These are phyloP conservation scores for Epinephelus coioides DNA, from an alignment of 2,797 vertebrate species.

Conservation along the genomic window DNA sequence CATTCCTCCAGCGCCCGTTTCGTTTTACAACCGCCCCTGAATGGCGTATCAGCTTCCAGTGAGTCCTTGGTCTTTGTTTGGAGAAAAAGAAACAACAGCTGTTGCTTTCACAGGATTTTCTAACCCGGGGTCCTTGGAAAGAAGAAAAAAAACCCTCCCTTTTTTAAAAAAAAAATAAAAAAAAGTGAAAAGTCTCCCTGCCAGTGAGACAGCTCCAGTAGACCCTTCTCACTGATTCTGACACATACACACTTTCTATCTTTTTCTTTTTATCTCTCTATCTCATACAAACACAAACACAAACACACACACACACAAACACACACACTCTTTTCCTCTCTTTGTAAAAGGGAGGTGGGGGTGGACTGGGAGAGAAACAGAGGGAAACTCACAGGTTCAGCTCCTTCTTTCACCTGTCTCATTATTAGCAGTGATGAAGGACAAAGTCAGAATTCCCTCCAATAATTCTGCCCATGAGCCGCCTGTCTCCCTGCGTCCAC, in stretches of 20 bases:
- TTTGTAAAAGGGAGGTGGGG: not conserved
- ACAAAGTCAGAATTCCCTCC: conserved; percentile 84
- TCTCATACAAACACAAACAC: conserved; percentile 7
- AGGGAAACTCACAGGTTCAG: conserved; percentile 54
- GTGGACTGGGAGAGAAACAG: conserved; percentile 7
- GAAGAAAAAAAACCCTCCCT: conserved; percentile 57
- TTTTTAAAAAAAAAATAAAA: conserved; percentile 60
- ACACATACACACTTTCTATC: conserved; percentile 50
- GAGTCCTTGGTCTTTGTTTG: conserved; percentile 82
- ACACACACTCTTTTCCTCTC: conserved; percentile 8
- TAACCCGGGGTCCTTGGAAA: conserved; percentile 85
- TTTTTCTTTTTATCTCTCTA: not conserved
- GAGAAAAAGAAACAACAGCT: conserved; percentile 90
- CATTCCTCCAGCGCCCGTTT: conserved; percentile 60
- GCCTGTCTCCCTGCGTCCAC: conserved; percentile 83
- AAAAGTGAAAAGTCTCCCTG: conserved; percentile 78
- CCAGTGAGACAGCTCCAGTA: conserved; percentile 84
- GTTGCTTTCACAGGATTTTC: conserved; percentile 93
- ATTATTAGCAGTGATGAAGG: conserved; percentile 88
- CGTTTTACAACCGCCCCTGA: conserved; percentile 76
- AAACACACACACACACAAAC: no score
- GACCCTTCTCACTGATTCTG: conserved; percentile 58
- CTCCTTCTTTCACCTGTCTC: conserved; percentile 84
- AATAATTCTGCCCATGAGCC: conserved; percentile 81
- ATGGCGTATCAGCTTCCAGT: conserved; percentile 80